phyloP scores from a whole-genome alignment of 2,113 vertebrate genomes.

The Romanogobio albipinnatus region DNA sequence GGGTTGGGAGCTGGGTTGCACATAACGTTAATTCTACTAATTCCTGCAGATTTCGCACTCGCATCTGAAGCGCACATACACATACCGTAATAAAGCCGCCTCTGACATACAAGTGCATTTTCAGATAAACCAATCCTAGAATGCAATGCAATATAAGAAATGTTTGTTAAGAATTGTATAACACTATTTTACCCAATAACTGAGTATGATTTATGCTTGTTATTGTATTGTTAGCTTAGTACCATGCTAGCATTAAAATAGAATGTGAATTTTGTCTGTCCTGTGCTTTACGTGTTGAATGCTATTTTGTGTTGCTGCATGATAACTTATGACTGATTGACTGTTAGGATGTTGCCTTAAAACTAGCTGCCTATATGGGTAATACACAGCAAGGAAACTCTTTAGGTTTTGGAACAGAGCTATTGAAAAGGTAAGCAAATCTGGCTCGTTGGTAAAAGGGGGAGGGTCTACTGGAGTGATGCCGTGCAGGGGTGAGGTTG shows the following conservation, averaged over 20 bases:
- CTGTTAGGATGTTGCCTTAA: not conserved
- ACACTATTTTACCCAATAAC: no score
- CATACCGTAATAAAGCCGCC: no score
- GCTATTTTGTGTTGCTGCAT: not conserved
- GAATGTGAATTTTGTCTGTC: not conserved
- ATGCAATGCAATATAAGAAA: not conserved
- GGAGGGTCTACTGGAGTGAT: slow-evolving; percentile 6
- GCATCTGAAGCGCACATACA: no score
- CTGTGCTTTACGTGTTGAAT: not conserved
- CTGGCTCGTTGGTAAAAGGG: not conserved
- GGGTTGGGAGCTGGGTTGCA: no score
- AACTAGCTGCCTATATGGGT: not conserved
- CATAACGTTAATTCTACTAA: no score
- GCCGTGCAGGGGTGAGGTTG: slow-evolving; percentile 31
- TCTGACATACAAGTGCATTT: no score
- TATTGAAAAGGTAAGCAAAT: slow-evolving; percentile 12
- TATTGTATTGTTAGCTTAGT: slow-evolving; percentile 5
- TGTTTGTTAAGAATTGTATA: no score
- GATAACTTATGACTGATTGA: not conserved
- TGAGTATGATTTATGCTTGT: no score
- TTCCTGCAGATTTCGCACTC: no score
- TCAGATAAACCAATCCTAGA: not conserved
- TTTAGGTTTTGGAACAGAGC: not conserved
- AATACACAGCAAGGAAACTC: not conserved
- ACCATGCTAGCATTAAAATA: not conserved